Percentiles rank a stretch among this genome's conserved stretches.
Conservation (phyloP, 2,888 invertebrate species). For the Alloplasta piceator region DNA sequence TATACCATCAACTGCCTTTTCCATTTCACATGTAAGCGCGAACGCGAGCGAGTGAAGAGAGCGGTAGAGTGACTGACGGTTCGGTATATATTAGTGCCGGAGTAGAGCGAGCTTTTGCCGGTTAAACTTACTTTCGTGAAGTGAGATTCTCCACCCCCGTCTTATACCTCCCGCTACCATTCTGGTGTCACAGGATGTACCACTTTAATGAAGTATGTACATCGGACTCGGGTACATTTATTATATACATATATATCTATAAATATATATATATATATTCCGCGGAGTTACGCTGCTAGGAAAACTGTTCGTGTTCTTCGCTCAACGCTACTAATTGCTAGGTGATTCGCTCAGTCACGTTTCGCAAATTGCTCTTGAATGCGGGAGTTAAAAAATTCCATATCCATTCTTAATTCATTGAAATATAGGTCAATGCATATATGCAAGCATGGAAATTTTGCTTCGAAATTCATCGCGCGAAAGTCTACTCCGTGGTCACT, state of each 20-base stretch:
- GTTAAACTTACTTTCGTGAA: constrained; percentile 47
- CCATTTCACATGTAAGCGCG: background rate
- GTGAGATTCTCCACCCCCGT: constrained; percentile 26
- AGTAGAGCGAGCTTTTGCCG: constrained; percentile 20
- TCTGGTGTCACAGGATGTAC: constrained; percentile 11
- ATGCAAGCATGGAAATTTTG: background rate
- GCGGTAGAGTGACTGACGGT: constrained; percentile 38
- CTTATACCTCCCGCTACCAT: too few species aligned
- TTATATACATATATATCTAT: background rate
- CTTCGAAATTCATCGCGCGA: too few species aligned
- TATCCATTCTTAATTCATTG: background rate
- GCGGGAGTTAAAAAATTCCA: background rate
- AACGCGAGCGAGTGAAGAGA: background rate
- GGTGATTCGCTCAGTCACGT: constrained; percentile 12
- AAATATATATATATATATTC: too few species aligned
- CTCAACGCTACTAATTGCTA: background rate
- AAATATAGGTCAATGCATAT: background rate
- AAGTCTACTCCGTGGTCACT: too few species aligned
- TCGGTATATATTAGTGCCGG: constrained; percentile 27
- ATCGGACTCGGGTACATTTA: constrained; percentile 21
- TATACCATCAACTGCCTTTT: background rate
- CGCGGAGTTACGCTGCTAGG: background rate
- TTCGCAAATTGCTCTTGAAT: constrained; percentile 3
- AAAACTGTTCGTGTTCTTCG: constrained; percentile 16
- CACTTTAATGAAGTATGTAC: constrained; percentile 45